Evolutionary conservation across 53 echinoderm and acorn worm genomes (phyloP).

Genomic region (Patiria pectinifera): DNA sequence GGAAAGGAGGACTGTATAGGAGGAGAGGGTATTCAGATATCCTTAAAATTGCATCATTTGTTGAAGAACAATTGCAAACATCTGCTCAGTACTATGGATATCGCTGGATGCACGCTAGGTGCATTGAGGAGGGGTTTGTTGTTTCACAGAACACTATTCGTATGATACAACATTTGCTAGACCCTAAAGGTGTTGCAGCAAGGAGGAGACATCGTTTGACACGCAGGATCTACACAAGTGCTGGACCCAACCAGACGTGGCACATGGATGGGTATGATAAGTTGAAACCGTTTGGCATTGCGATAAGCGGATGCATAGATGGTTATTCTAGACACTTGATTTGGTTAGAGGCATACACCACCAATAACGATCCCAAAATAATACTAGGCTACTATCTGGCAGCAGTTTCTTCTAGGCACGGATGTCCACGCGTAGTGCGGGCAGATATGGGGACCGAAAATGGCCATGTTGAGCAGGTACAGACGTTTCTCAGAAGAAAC

Average conservation of each 20-base stretch:
- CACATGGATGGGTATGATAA: conserved; percentile 62
- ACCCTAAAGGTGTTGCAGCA: background rate
- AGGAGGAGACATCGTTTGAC: conserved; percentile 27
- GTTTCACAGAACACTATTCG: background rate
- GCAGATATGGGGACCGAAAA: conserved; percentile 76
- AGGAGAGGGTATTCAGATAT: background rate
- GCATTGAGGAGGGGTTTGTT: background rate
- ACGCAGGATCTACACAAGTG: conserved; percentile 49
- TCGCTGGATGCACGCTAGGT: background rate
- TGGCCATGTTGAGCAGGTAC: conserved; percentile 48
- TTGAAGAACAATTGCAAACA: background rate
- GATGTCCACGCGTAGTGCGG: conserved; percentile 60
- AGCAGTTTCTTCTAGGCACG: conserved; percentile 12
- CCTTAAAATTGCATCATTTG: background rate
- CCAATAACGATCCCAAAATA: conserved; percentile 64
- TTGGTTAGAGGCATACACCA: conserved; percentile 68
- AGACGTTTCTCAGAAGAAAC: conserved; percentile 26
- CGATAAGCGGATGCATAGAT: conserved; percentile 74
- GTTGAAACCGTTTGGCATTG: conserved; percentile 54
- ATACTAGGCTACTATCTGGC: conserved; percentile 69
- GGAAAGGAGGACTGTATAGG: background rate
- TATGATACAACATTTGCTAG: background rate
- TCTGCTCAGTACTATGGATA: background rate
- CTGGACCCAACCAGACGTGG: conserved; percentile 55
- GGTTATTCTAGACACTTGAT: conserved; percentile 75